These are phyloP conservation scores for Athripsodes cinereus DNA, from an alignment of 2,888 invertebrate species.

Conservation along the genomic window DNA sequence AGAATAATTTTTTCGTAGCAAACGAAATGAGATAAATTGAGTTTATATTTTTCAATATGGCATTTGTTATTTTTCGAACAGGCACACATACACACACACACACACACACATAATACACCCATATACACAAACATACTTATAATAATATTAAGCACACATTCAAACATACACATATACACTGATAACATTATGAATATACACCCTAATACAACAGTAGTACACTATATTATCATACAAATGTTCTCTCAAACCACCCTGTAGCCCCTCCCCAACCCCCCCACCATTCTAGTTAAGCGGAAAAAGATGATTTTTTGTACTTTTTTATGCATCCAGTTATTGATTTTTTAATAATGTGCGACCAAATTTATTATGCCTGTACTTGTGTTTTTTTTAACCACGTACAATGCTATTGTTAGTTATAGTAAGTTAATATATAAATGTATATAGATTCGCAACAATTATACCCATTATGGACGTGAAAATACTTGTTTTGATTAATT, in stretches of 20 bases:
- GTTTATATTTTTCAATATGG: constrained; percentile 2
- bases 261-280: neutral
- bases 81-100: constrained; percentile 1
- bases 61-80: constrained; percentile 1
- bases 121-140: neutral
- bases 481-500: too few species aligned
- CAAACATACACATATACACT: neutral
- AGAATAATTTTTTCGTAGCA: neutral
- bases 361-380: neutral
- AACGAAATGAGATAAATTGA: constrained; percentile 2
- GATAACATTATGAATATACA: neutral
- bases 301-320: neutral
- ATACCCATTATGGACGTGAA: too few species aligned
- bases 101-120: neutral
- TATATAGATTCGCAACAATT: too few species aligned
- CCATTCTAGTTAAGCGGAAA: neutral
- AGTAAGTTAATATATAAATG: too few species aligned
- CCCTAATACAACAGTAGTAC: too few species aligned
- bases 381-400: neutral
- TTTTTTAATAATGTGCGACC: constrained; percentile 1
- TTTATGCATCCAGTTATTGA: neutral
- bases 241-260: neutral
- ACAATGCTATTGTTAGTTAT: too few species aligned
- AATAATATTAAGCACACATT: neutral
- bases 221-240: too few species aligned